phyloP scores from a whole-genome alignment of 2,113 vertebrate species.

The Ammodytes marinus region DNA sequence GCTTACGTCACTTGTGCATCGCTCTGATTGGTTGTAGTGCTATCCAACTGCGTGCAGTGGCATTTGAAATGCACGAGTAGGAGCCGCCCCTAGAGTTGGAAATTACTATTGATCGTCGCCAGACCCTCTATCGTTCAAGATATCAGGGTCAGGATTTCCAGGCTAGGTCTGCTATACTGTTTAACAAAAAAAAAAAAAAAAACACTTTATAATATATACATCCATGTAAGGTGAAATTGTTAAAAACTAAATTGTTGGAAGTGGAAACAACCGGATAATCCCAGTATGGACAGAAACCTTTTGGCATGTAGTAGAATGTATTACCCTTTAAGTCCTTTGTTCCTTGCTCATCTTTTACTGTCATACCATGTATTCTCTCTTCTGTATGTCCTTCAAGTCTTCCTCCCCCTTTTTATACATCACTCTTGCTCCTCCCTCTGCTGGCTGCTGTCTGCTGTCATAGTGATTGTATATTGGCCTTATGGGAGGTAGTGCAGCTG shows the following conservation, averaged over 20 bases:
- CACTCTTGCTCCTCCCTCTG: slow-evolving; percentile 41
- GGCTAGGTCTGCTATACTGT: background rate
- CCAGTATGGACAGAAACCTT: slow-evolving; percentile 1
- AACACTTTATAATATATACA: background rate
- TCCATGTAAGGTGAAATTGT: background rate
- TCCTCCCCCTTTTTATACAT: slow-evolving; percentile 42
- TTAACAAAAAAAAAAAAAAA: too few species aligned
- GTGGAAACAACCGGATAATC: background rate
- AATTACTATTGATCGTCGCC: too few species aligned
- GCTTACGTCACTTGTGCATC: too few species aligned
- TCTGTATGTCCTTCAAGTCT: slow-evolving; percentile 39
- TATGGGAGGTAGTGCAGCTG: slow-evolving; percentile 57
- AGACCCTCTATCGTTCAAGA: too few species aligned
- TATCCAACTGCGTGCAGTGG: too few species aligned
- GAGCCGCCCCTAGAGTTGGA: too few species aligned
- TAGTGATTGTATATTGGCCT: slow-evolving; percentile 52
- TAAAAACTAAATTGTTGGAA: background rate
- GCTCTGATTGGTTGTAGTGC: too few species aligned
- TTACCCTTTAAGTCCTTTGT: slow-evolving; percentile 30
- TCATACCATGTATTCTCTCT: background rate
- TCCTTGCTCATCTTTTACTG: background rate
- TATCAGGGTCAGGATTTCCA: too few species aligned
- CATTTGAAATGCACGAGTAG: too few species aligned
- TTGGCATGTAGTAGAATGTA: background rate
- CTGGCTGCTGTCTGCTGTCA: slow-evolving; percentile 40